Evolutionary conservation across 2,888 invertebrate genomes (phyloP).

Genomic region (Aproaerema taeniolella): DNA sequence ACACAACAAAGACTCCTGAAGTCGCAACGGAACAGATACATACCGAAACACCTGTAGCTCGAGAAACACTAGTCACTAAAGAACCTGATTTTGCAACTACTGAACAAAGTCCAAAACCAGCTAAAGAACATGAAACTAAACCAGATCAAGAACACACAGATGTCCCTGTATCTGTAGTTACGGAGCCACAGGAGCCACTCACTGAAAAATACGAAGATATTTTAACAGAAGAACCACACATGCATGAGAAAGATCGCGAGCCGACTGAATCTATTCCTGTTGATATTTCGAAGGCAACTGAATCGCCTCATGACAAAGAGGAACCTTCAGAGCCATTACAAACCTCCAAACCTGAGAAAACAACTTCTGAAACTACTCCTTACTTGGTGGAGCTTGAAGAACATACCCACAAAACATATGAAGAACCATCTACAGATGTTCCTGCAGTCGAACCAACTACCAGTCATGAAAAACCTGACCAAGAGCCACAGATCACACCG

Average conservation of each 20-base stretch:
- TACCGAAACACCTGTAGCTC: not conserved
- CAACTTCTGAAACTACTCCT: slow-evolving; percentile 37
- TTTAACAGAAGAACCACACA: not conserved
- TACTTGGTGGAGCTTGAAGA: slow-evolving; percentile 51
- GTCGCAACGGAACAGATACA: not conserved
- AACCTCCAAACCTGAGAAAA: slow-evolving; percentile 20
- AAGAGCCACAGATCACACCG: slow-evolving; percentile 23
- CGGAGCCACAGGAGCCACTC: not conserved
- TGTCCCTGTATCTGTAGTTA: not conserved
- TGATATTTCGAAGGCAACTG: slow-evolving; percentile 11
- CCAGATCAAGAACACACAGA: not conserved
- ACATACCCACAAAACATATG: slow-evolving; percentile 41
- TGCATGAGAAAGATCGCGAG: not conserved
- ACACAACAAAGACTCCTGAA: not conserved
- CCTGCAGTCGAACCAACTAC: slow-evolving; percentile 15
- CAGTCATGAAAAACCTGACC: slow-evolving; percentile 14
- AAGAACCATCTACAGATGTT: slow-evolving; percentile 24
- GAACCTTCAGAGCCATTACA: slow-evolving; percentile 15
- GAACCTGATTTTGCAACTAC: not conserved
- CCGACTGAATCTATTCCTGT: not conserved
- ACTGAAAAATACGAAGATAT: not conserved
- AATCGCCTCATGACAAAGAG: not conserved
- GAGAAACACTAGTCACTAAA: not conserved
- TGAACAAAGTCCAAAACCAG: not conserved
- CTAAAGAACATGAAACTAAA: slow-evolving; percentile 11